phyloP scores from a whole-genome alignment of 2,113 vertebrate genomes.

The Perca flavescens region DNA sequence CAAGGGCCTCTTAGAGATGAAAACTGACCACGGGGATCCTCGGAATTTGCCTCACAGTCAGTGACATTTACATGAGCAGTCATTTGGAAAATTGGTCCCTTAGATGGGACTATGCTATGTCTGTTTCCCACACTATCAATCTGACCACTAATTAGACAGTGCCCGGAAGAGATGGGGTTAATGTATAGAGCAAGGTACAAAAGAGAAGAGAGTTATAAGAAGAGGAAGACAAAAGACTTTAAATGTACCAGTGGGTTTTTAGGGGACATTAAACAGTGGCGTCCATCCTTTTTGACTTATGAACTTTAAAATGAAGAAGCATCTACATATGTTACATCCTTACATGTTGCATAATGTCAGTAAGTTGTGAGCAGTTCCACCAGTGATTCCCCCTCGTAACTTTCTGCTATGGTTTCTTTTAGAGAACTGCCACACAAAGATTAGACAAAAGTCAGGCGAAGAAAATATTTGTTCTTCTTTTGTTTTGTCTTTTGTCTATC shows the following conservation, averaged over 20 bases:
- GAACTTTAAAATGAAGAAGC: constrained; percentile 24
- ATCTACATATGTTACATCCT: background rate
- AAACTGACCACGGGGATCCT: constrained; percentile 4
- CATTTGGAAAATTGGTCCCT: constrained; percentile 33
- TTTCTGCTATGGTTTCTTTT: background rate
- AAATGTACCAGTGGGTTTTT: background rate
- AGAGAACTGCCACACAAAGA: background rate
- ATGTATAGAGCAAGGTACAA: constrained; percentile 15
- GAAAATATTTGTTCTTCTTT: background rate
- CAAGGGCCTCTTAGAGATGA: constrained; percentile 23
- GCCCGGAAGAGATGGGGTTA: constrained; percentile 31
- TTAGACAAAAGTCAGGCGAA: background rate
- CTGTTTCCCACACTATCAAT: constrained; percentile 25
- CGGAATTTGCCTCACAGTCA: constrained; percentile 1
- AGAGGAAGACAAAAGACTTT: constrained; percentile 22
- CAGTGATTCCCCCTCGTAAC: background rate
- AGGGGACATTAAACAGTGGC: constrained; percentile 1
- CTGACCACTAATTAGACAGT: constrained; percentile 48
- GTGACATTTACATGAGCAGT: constrained; percentile 22
- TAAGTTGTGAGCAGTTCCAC: background rate
- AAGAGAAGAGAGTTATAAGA: constrained; percentile 8
- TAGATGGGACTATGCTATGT: background rate
- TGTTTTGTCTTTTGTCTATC: background rate
- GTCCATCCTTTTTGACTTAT: background rate
- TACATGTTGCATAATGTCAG: background rate